These are phyloP conservation scores for Metallyticus violacea DNA, from an alignment of 2,888 invertebrate species.

Conservation along the genomic window DNA sequence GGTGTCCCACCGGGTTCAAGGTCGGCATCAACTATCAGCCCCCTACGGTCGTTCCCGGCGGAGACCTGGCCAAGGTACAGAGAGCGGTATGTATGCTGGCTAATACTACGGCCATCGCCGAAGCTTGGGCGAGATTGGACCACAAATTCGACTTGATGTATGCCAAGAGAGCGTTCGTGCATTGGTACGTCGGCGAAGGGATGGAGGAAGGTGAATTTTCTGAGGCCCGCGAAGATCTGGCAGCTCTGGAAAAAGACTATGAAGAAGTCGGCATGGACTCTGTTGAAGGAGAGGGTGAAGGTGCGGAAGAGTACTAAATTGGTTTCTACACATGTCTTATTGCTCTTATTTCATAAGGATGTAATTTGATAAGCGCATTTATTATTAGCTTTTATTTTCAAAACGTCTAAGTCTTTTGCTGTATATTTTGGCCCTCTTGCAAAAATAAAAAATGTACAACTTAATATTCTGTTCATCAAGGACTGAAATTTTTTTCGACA, in stretches of 20 bases:
- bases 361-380: not conserved
- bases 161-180: conserved; percentile 80
- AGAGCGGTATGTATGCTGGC: conserved; percentile 74
- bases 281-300: conserved; percentile 64
- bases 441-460: not conserved
- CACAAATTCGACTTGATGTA: conserved; percentile 80
- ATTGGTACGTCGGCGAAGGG: conserved; percentile 67
- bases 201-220: conserved; percentile 52
- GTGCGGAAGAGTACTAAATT: conserved; percentile 51
- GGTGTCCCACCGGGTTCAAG: conserved; percentile 55
- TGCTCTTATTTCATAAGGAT: not conserved
- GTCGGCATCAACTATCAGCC: conserved; percentile 47
- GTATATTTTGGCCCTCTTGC: not conserved
- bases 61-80: conserved; percentile 69
- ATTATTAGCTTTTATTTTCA: not conserved
- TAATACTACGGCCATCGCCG: conserved; percentile 79
- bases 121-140: conserved; percentile 68
- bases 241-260: conserved; percentile 82
- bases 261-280: conserved; percentile 87
- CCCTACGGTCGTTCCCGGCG: conserved; percentile 68
- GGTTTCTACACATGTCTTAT: not conserved
- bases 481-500: too few species aligned
- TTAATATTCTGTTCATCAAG: too few species aligned
- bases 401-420: not conserved
- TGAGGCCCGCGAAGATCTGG: conserved; percentile 53